Conservation (phyloP, 2,888 invertebrate genomes). For the Cantharis rustica region DNA sequence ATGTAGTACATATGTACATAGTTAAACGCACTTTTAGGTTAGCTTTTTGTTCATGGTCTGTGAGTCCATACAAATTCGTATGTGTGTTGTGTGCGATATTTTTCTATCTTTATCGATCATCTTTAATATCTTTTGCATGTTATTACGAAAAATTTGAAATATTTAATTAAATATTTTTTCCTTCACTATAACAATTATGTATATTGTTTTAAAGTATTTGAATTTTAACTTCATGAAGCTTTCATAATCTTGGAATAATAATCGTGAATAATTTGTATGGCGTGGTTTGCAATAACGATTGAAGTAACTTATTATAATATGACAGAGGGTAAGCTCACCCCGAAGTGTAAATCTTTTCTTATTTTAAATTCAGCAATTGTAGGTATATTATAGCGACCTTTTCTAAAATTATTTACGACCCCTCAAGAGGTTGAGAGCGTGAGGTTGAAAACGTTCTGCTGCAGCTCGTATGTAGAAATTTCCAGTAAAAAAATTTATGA, state of each 20-base stretch:
- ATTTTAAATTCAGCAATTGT: not conserved
- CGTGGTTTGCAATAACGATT: not conserved
- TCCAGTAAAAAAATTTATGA: not conserved
- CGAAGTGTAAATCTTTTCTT: not conserved
- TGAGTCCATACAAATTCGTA: too few species aligned
- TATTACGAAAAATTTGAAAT: too few species aligned
- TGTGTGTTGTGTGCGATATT: too few species aligned
- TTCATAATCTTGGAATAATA: not conserved
- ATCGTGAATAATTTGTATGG: not conserved
- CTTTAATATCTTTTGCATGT: too few species aligned
- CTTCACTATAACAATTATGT: too few species aligned
- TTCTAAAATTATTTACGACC: not conserved
- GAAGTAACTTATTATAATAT: not conserved
- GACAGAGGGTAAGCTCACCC: not conserved
- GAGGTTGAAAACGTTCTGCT: not conserved
- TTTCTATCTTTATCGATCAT: too few species aligned
- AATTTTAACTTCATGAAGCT: not conserved
- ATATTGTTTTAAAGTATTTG: not conserved
- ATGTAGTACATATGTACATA: too few species aligned
- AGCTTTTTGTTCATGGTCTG: too few species aligned
- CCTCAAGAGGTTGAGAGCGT: not conserved
- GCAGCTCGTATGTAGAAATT: not conserved
- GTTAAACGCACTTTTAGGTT: too few species aligned
- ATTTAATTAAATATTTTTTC: too few species aligned
- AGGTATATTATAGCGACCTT: not conserved